A percentile compares a stretch with the other conserved stretches of the same genome.
Conservation (phyloP, 2,888 invertebrate species). For the Fabriciana adippe region DNA sequence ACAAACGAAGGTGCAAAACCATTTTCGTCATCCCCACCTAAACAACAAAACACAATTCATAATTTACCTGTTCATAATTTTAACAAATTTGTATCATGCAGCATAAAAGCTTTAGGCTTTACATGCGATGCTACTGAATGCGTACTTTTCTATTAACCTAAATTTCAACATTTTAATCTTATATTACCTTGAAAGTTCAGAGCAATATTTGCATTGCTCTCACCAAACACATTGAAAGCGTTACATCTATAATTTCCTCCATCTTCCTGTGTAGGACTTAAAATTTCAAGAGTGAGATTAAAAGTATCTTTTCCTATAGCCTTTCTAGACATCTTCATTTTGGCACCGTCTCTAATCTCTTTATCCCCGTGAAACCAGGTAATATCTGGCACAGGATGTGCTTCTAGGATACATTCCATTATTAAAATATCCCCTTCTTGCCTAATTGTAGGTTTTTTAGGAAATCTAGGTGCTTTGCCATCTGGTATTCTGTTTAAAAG, state of each 20-base stretch:
- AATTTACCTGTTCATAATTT: constrained; percentile 17
- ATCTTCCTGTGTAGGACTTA: constrained; percentile 97
- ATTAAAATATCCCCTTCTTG: constrained; percentile 96
- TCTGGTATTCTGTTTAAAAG: constrained; percentile 92
- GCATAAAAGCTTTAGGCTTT: constrained; percentile 69
- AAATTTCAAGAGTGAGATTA: constrained; percentile 95
- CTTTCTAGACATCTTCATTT: constrained; percentile 95
- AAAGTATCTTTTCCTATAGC: constrained; percentile 95
- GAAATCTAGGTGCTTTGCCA: constrained; percentile 97
- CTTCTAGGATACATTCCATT: constrained; percentile 98
- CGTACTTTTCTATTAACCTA: constrained; percentile 61
- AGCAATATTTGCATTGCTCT: constrained; percentile 99
- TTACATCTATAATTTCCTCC: constrained; percentile 99
- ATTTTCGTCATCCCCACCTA: constrained; percentile 95
- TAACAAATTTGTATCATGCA: constrained; percentile 55
- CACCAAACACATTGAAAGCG: constrained; percentile 98
- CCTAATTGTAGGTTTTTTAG: constrained; percentile 97
- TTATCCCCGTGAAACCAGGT: constrained; percentile 96
- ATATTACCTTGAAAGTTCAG: constrained; percentile 98
- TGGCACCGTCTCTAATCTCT: constrained; percentile 90
- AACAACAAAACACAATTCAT: constrained; percentile 43
- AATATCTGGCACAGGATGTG: constrained; percentile 96
- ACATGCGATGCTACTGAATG: constrained; percentile 80
- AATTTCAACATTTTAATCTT: constrained; percentile 46
- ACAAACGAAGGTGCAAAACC: constrained; percentile 98